Conservation (phyloP, 1,140 invertebrate species). For the Drosophila bocqueti region DNA sequence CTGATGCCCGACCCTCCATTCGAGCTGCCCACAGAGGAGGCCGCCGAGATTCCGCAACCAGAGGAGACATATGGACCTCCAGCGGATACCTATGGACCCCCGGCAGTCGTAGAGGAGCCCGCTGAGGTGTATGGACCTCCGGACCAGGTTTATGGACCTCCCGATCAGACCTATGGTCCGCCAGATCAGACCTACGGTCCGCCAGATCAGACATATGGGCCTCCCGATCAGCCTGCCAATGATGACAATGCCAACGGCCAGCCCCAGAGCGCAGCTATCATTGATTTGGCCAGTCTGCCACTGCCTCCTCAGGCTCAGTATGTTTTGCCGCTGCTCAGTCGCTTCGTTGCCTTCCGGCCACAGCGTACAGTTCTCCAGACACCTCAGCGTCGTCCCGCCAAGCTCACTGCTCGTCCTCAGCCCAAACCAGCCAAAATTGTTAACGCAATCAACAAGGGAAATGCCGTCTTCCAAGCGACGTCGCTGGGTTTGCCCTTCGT, state of each 20-base stretch:
- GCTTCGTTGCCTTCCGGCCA: conserved; percentile 57
- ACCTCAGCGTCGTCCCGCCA: conserved; percentile 55
- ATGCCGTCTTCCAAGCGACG: conserved; percentile 51
- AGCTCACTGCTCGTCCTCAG: conserved; percentile 45
- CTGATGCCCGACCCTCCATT: conserved; percentile 69
- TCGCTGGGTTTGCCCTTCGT: conserved; percentile 63
- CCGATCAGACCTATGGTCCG: conserved; percentile 31
- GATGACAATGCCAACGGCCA: conserved; percentile 10
- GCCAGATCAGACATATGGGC: conserved; percentile 47
- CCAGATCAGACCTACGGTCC: conserved; percentile 45
- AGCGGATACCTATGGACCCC: conserved; percentile 49
- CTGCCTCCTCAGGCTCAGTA: conserved; percentile 61
- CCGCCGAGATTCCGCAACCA: conserved; percentile 47
- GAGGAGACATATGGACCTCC: conserved; percentile 64
- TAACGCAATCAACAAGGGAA: conserved; percentile 36
- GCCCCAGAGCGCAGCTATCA: conserved; percentile 54
- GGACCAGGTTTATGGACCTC: conserved; percentile 26
- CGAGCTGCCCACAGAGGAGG: conserved; percentile 68
- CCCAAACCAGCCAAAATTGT: conserved; percentile 48
- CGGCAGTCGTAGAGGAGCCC: conserved; percentile 31
- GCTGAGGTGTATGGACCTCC: conserved; percentile 35
- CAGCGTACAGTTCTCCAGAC: conserved; percentile 24
- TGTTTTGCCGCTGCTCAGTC: conserved; percentile 60
- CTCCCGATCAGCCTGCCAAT: conserved; percentile 44
- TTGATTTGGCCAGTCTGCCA: conserved; percentile 56